Evolutionary conservation across 1,140 invertebrate species (phyloP).

Genomic region (Drosophila suzukii): DNA sequence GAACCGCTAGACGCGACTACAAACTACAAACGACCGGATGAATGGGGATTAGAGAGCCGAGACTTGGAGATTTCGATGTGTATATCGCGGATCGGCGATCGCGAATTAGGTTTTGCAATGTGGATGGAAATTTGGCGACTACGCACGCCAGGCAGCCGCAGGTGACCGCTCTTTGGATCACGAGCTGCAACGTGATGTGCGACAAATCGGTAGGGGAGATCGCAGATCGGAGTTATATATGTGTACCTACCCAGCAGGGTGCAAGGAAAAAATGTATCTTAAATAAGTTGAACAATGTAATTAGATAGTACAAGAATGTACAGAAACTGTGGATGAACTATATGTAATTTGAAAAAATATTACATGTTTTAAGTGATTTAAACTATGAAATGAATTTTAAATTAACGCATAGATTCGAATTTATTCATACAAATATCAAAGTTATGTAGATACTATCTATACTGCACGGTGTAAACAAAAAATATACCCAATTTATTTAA

Average conservation of each 20-base stretch:
- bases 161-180: conserved; percentile 57
- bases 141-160: conserved; percentile 65
- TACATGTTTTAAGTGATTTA: no score
- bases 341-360: no score
- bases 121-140: conserved; percentile 51
- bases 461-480: no score
- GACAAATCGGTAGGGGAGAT: background rate
- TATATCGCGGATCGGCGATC: conserved; percentile 26
- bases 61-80: conserved; percentile 29
- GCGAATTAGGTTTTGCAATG: conserved; percentile 40
- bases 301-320: no score
- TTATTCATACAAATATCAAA: no score
- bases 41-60: conserved; percentile 9
- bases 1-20: conserved; percentile 53
- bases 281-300: no score
- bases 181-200: conserved; percentile 65
- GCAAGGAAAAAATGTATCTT: background rate
- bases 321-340: no score
- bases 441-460: no score
- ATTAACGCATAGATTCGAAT: no score
- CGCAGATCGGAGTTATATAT: background rate
- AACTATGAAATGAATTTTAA: no score
- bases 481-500: no score
- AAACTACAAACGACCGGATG: conserved; percentile 1
- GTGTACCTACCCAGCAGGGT: background rate